These are phyloP conservation scores for Bombyx mori DNA, from an alignment of 1,140 invertebrate species.

Conservation along the genomic window DNA sequence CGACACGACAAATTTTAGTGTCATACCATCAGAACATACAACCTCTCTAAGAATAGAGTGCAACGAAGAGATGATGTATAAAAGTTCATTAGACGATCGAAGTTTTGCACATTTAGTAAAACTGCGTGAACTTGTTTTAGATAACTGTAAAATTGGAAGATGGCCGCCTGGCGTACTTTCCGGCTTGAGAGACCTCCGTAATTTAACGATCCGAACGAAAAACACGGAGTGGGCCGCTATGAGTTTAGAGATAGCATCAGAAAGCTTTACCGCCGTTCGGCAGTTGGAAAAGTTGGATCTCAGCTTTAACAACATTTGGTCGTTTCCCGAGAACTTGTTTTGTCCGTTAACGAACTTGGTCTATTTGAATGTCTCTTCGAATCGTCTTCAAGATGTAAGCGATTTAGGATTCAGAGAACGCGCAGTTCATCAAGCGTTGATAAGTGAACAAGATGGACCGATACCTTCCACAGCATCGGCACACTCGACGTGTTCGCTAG, in stretches of 20 bases:
- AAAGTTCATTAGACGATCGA: conserved; percentile 80
- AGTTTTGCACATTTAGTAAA: conserved; percentile 85
- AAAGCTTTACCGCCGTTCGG: conserved; percentile 79
- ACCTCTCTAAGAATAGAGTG: conserved; percentile 84
- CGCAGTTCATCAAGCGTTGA: conserved; percentile 72
- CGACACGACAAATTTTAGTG: conserved; percentile 89
- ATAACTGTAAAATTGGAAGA: conserved; percentile 87
- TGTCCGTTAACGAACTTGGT: conserved; percentile 85
- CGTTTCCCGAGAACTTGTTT: conserved; percentile 87
- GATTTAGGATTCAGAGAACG: conserved; percentile 83
- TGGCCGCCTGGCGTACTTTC: conserved; percentile 82
- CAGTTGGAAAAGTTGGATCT: conserved; percentile 88
- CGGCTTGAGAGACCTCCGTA: conserved; percentile 82
- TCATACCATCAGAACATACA: conserved; percentile 87
- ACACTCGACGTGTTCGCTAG: conserved; percentile 78
- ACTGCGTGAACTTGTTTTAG: conserved; percentile 83
- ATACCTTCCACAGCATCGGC: conserved; percentile 52
- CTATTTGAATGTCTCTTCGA: conserved; percentile 85
- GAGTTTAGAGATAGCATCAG: conserved; percentile 82
- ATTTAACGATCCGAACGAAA: conserved; percentile 85
- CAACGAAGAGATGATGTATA: conserved; percentile 80
- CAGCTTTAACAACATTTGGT: conserved; percentile 90
- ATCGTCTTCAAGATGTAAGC: conserved; percentile 86
- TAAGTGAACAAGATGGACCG: conserved; percentile 72
- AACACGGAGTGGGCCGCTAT: conserved; percentile 84